Percentiles rank a stretch among this genome's conserved stretches.
Evolutionary conservation across 2,888 invertebrate species (phyloP).

Genomic region (Heliconius erato): DNA sequence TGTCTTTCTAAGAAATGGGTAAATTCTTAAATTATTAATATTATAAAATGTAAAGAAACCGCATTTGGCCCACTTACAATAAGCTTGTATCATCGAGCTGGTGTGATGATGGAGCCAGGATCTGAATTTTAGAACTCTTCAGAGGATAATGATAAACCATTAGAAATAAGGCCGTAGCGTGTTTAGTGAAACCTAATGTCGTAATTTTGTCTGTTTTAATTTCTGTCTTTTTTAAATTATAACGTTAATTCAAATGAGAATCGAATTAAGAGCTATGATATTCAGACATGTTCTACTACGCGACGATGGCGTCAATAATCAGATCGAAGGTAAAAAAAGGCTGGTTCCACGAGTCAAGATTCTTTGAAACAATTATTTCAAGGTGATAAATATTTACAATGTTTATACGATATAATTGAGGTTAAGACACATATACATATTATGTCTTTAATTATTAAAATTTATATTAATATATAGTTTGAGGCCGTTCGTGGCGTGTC

Average conservation of each 20-base stretch:
- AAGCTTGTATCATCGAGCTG: too few relatives aligned
- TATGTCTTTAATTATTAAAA: background rate
- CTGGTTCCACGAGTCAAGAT: background rate
- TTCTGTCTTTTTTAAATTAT: background rate
- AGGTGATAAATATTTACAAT: conserved; percentile 13
- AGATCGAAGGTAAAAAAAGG: conserved; percentile 6
- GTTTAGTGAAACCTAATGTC: too few relatives aligned
- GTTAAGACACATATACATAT: background rate
- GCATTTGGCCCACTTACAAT: too few relatives aligned
- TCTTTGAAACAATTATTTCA: conserved; percentile 11
- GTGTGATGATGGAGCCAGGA: too few relatives aligned
- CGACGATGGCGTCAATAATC: background rate
- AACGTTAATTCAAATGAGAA: background rate
- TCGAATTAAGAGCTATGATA: too few relatives aligned
- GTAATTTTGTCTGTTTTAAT: background rate
- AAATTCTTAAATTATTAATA: too few relatives aligned
- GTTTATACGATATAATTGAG: conserved; percentile 8
- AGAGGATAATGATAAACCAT: too few relatives aligned
- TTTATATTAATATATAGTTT: background rate
- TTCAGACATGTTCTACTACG: background rate
- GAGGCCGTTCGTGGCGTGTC: background rate
- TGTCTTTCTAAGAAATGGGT: background rate
- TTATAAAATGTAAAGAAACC: too few relatives aligned
- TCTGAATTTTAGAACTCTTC: too few relatives aligned
- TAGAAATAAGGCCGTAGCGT: too few relatives aligned